Base-by-base conservation (phyloP, 2,888 invertebrate genomes). In the Mechanitis mazaeus region DNA sequence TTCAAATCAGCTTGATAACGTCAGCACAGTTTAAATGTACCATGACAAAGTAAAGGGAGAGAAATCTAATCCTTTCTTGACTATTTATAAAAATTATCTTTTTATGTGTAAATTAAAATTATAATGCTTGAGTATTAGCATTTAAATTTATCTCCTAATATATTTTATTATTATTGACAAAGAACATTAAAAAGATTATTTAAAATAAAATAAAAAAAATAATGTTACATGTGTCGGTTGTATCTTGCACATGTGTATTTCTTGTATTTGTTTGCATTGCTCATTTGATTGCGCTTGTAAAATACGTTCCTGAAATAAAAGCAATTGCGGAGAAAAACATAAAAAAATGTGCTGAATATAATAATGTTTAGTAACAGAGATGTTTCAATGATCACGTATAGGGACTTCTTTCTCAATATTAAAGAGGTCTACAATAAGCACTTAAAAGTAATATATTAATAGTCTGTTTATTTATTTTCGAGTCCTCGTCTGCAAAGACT, bases 171-270 rank as follows among this genome's bases (percentile, higher is more conserved):
- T 56, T 53, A 33, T 20, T 9, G 47, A 35, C 45, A 54, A 4
- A 54, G n/a, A 35, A 35, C 6, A 6, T 38, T 56, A 35, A n/a
- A 9, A 31, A 31, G 58, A 58, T 38, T 28, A 55, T 54, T 54
- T 60, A 63, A 4, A 3, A 3, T 5, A 35, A 56, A 70, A 64
- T 64, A 68, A 68, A 61, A 66, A 61, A 60, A 70, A 65, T 69
- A 65, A 61, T 47, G 62, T 76, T 80, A 85, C 83, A 63, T 64
- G 71, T n/a, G 78, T 70, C 54, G 74, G 74, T 64, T 80, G 71
- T 58, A 84, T 55, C 56, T 78, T 72, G 69, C 82, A 83, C 78
- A 79, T 72, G 54, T 83, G 79, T 56, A 83, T 75, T 64, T 82
- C 78, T 47, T 81, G 80, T 47, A 79, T 65, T 59, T 76, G 75